Evolutionary conservation across 1,140 invertebrate genomes (phyloP), one percentile per base, ranked within the genome.

Genomic region (Meloidogyne hapla): DNA sequence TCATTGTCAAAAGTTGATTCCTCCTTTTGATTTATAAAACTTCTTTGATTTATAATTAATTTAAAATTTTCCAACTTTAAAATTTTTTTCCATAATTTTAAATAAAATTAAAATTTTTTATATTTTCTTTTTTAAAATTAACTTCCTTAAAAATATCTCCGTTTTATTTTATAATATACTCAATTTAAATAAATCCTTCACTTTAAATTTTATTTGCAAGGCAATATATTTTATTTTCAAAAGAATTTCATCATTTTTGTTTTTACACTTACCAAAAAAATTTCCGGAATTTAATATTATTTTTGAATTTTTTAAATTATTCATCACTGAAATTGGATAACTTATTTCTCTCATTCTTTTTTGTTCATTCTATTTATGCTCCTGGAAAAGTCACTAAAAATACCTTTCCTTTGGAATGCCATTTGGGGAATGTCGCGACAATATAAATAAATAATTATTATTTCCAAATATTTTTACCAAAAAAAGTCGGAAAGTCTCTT

Each of bases 251-350:
- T 56, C 48, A 56, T 56, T n/a, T 56, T 56, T 56, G n/a, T 56
- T 56, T 56, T 56, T 56, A 8, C 48, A 6, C 8, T 5, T 48
- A 15, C 18, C 18, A 56, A 56, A n/a, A 48, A 33, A 56, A 56
- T 56, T 56, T 56, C n/a, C n/a, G 48, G 18, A 56, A 56, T 56
- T 56, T 56, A 56, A 56, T 56, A 56, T 56, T 56, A 5, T 33
- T 33, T 33, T 33, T 33, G 9, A 3, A 1, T 18, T 18, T 56
- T 56, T 56, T 56, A n/a, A 56, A 56, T 56, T 56, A 56, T 56
- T 56, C 48, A 56, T 56, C 48, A 56, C n/a, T 56, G 48, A 56
- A 56, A 56, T 56, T 56, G 48, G 48, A 56, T 56, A 15, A 56
- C 0, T 56, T 56, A 56, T 56, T 56, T n/a, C 1, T 56, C 18